Base-by-base conservation (phyloP, 1,140 invertebrate species). In the Plectrocnemia conspersa region DNA sequence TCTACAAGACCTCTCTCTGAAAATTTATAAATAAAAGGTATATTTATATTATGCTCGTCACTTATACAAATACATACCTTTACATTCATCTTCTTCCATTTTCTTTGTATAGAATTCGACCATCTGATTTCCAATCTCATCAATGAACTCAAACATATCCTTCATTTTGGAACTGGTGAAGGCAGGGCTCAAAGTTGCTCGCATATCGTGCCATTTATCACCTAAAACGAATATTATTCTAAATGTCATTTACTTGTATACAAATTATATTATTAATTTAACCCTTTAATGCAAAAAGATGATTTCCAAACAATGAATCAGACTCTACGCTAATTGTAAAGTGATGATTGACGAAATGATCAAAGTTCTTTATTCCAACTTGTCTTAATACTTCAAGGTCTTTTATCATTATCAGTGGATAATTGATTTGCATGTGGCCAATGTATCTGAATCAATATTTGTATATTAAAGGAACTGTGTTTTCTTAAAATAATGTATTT, bases 331-430 rank as follows among this genome's bases (percentile, higher is more conserved):
- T 61, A 1, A 73, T 53, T 19, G 75, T 65, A 0, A 47, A 27
- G 1, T 64, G 53, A 56, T 79, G 75, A 58, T 82, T 74, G 1
- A 68, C 63, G 46, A 83, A 83, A 56, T 76, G 56, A 4, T 82
- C 75, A 52, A 83, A 83, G 53, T 80, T 74, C 60, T 79, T 81
- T 0, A 82, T 67, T 0, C 67, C 64, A 1, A 82, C 66, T 45
- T 73, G 66, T 56, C 74, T 79, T 4, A 82, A 72, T 2, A 79
- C 16, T 19, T 81, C 77, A 1, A 73, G 70, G 66, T 82, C 79
- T 45, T 70, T 69, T 0, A 82, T 24, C 23, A 81, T 54, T 2
- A 81, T 58, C 1, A 65, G 47, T 0, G 80, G 78, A 2, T 57
- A 65, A 0, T 64, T 56, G 24, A 79, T 68, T 35, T 78, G 72